Conservation (phyloP, 2,113 vertebrate species). For the Connochaetes taurinus region DNA sequence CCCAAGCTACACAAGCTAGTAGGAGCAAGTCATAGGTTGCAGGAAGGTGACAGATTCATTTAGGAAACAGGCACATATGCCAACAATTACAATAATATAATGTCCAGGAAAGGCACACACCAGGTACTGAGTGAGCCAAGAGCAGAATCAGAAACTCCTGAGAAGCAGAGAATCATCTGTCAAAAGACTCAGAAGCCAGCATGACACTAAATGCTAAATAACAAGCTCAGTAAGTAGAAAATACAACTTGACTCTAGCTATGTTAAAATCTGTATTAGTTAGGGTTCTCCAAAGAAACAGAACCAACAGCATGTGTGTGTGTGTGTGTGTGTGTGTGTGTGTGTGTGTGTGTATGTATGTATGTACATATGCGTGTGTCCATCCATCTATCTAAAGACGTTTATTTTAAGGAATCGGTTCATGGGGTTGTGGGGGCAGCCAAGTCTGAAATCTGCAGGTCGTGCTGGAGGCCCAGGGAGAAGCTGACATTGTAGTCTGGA, state of each 20-base stretch:
- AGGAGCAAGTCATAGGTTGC: neutral
- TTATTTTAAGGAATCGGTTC: neutral
- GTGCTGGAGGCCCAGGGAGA: neutral
- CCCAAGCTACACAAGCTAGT: neutral
- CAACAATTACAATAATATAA: neutral
- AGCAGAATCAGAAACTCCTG: neutral
- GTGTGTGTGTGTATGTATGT: no score
- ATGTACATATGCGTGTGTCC: rapidly evolving
- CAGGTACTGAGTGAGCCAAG: neutral
- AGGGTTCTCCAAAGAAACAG: neutral
- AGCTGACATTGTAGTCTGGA: neutral
- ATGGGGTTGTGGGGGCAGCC: neutral
- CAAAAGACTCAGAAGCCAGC: neutral
- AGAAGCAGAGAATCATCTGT: neutral
- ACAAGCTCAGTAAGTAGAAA: neutral
- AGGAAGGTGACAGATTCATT: neutral
- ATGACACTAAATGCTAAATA: neutral
- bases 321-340: neutral
- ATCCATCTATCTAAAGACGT: neutral
- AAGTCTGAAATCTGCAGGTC: neutral
- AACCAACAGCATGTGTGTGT: neutral
- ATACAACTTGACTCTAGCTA: neutral
- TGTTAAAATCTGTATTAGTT: neutral
- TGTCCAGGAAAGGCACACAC: no score
- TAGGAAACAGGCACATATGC: neutral